A percentile compares a stretch with the other conserved stretches of the same genome.
These are phyloP conservation scores for Leuctra nigra DNA, from an alignment of 2,888 invertebrate species.

Conservation along the genomic window DNA sequence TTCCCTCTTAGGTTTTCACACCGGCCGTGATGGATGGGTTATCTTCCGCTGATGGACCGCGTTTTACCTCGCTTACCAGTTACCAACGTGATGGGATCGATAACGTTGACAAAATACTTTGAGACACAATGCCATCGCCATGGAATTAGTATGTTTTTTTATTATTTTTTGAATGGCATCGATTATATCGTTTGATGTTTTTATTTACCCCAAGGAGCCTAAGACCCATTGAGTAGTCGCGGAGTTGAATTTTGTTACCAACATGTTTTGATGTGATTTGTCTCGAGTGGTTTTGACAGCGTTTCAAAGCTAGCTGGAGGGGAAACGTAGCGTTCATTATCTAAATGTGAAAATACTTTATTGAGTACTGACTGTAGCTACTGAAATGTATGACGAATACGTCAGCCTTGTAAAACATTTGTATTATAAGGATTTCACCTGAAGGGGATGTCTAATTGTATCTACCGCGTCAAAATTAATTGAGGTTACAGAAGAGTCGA, in stretches of 20 bases:
- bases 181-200: constrained; percentile 14
- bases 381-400: constrained; percentile 22
- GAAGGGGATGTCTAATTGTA: constrained; percentile 22
- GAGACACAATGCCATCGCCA: constrained; percentile 5
- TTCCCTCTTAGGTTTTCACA: constrained; percentile 7
- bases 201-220: constrained; percentile 10
- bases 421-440: constrained; percentile 22
- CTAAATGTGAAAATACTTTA: constrained; percentile 25
- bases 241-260: constrained; percentile 12
- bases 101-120: constrained; percentile 14
- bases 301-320: constrained; percentile 24
- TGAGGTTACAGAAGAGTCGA: constrained; percentile 21
- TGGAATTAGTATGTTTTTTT: constrained; percentile 14
- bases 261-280: constrained; percentile 21
- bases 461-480: constrained; percentile 23
- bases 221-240: constrained; percentile 14
- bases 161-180: neutral
- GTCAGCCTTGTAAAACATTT: constrained; percentile 20
- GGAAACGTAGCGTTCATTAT: constrained; percentile 23
- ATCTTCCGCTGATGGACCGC: too few species aligned
- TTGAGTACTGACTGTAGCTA: constrained; percentile 21
- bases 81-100: neutral
- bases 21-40: constrained; percentile 15
- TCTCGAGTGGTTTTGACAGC: constrained; percentile 25
- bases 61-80: neutral